Evolutionary conservation across 2,888 invertebrate species (phyloP).

Genomic region (Drosophila picticornis): DNA sequence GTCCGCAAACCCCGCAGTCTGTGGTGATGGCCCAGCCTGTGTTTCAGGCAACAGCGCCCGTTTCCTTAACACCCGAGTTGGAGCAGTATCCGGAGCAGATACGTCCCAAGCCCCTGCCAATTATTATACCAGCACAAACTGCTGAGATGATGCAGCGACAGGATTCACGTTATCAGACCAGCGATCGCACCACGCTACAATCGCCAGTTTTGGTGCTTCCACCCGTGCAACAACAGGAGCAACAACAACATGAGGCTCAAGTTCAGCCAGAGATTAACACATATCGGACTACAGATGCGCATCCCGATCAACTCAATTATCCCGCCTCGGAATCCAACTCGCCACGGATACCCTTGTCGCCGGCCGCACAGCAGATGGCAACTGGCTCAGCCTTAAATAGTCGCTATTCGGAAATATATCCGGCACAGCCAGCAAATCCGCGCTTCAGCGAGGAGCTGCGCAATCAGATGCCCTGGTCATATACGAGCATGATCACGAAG

Average conservation of each 20-base stretch:
- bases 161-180: conserved; percentile 56
- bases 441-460: conserved; percentile 86
- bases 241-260: conserved; percentile 24
- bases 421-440: conserved; percentile 61
- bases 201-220: conserved; percentile 67
- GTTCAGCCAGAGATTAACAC: conserved; percentile 61
- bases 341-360: conserved; percentile 47
- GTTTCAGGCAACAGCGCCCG: conserved; percentile 38
- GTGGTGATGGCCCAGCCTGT: conserved; percentile 9
- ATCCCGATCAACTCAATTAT: conserved; percentile 82
- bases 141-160: conserved; percentile 58
- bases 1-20: conserved; percentile 42
- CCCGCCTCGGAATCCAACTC: conserved; percentile 56
- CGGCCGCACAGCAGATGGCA: conserved; percentile 74
- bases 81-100: conserved; percentile 61
- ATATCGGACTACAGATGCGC: conserved; percentile 80
- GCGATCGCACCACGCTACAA: conserved; percentile 63
- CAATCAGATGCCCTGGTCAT: conserved; percentile 88
- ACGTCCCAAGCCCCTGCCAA: conserved; percentile 62
- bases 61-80: conserved; percentile 14
- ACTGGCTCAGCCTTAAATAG: conserved; percentile 78
- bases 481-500: conserved; percentile 82
- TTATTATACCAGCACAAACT: conserved; percentile 60
- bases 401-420: conserved; percentile 79
- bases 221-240: conserved; percentile 42